Evolutionary conservation across 2,113 vertebrate genomes (phyloP), one percentile per base, ranked within the genome.

Genomic region (Podarcis muralis): DNA sequence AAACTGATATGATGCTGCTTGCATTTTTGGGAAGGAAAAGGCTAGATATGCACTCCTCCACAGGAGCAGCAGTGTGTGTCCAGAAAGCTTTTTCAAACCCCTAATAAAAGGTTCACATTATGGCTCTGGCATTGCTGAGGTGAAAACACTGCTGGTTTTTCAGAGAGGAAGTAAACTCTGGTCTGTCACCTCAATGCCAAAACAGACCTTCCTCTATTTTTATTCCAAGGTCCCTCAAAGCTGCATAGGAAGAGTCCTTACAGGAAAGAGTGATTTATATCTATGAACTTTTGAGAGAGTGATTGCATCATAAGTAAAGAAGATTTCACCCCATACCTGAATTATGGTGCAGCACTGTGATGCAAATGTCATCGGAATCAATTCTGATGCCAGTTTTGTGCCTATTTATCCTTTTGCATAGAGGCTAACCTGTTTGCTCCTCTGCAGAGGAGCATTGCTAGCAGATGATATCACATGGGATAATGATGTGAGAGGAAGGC

Each of bases 361-460:
- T 65, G 16, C 83, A 92, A 90, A 91, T 78, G 86, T 16, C 57
- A 82, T 35, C 12, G 13, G 59, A 62, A 62, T 62, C 59, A 62
- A 62, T 62, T 62, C 5, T 62, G 59, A 62, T 62, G 59, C 18
- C 59, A 18, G 59, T 62, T 62, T 62, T 1, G 59, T 62, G 59
- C 18, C 59, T 62, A 20, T 62, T 62, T 62, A 62, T 20, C 18
- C 59, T 18, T 62, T 53, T 53, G 48, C 48, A 53, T 53, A 53
- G 48, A 53, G 48, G 48, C 11, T 53, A 0, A 53, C 48, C 48
- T 12, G 0, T 53, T 53, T 53, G 0, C 48, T 53, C 48, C 48
- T 53, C 48, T 53, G 48, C 48, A 53, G 48, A 53, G 48, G 48
- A 12, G 48, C 48, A 53, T 1, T 11, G 48, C 48, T 53, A 53